Conservation (phyloP, 2,113 vertebrate genomes). For the Prinia subflava region DNA sequence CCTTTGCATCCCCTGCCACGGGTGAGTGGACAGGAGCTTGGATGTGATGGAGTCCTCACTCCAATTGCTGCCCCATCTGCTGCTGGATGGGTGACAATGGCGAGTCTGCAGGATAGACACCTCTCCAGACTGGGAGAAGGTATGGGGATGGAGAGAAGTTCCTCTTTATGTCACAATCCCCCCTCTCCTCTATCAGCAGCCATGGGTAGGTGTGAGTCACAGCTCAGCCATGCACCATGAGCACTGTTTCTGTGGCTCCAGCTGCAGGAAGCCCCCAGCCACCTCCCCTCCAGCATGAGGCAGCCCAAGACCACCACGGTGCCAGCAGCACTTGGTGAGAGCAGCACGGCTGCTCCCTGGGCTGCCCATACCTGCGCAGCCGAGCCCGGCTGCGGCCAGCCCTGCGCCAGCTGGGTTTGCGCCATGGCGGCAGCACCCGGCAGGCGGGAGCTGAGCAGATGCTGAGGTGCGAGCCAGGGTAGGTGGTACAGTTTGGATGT, state of each 20-base stretch:
- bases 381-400: background rate
- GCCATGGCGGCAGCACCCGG: background rate
- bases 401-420: background rate
- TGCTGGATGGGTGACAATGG: background rate
- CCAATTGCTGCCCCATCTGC: background rate
- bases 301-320: background rate
- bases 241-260: background rate
- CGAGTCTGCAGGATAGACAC: background rate
- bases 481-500: constrained; percentile 57
- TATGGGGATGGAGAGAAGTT: background rate
- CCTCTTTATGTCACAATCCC: background rate
- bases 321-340: background rate
- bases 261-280: background rate
- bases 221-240: background rate
- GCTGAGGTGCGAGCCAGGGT: background rate
- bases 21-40: background rate
- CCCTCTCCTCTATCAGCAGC: background rate
- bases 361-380: background rate
- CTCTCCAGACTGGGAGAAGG: background rate
- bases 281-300: accelerated
- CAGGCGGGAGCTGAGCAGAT: background rate
- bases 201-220: background rate
- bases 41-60: background rate
- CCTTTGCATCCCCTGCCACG: background rate
- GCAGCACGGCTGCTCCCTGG: background rate